Percentiles rank a stretch among this genome's conserved stretches.
Evolutionary conservation across 2,888 invertebrate genomes (phyloP).

Genomic region (Pandemis cinnamomeana): DNA sequence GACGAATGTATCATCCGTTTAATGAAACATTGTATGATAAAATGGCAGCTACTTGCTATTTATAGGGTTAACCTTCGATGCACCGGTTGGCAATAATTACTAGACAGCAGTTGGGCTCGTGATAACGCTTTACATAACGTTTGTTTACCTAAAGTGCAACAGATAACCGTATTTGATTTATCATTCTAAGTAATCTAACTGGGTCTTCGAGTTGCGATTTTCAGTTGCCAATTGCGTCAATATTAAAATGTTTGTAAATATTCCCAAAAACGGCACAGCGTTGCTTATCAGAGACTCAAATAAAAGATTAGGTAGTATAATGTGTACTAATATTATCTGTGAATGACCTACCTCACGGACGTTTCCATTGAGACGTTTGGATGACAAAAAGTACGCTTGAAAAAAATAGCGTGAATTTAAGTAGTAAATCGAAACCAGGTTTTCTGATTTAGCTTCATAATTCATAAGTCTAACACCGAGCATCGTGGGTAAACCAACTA

Average conservation of each 20-base stretch:
- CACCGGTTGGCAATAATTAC: slow-evolving; percentile 17
- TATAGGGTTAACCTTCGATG: slow-evolving; percentile 20
- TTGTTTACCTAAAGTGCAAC: slow-evolving; percentile 10
- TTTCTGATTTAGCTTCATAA: too few relatives aligned
- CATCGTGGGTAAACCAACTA: too few relatives aligned
- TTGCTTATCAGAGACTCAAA: not conserved
- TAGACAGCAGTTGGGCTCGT: slow-evolving; percentile 5
- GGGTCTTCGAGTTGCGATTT: not conserved
- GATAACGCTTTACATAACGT: slow-evolving; percentile 22
- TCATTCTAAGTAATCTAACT: slow-evolving; percentile 7
- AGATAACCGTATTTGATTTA: slow-evolving; percentile 17
- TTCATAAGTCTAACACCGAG: too few relatives aligned
- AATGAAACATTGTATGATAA: not conserved
- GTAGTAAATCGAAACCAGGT: too few relatives aligned
- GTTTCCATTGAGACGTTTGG: not conserved
- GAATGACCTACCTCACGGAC: slow-evolving; percentile 18
- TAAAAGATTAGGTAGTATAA: not conserved
- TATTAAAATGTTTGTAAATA: slow-evolving; percentile 2
- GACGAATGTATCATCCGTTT: too few relatives aligned
- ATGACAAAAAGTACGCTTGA: not conserved
- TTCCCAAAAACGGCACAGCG: not conserved
- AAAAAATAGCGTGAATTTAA: too few relatives aligned
- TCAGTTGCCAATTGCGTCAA: not conserved
- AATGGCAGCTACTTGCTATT: slow-evolving; percentile 3
- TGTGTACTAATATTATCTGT: slow-evolving; percentile 10